Percentiles rank a stretch among this genome's conserved stretches.
phyloP scores from a whole-genome alignment of 2,797 vertebrate genomes.

The Chaenodraco wilsoni region DNA sequence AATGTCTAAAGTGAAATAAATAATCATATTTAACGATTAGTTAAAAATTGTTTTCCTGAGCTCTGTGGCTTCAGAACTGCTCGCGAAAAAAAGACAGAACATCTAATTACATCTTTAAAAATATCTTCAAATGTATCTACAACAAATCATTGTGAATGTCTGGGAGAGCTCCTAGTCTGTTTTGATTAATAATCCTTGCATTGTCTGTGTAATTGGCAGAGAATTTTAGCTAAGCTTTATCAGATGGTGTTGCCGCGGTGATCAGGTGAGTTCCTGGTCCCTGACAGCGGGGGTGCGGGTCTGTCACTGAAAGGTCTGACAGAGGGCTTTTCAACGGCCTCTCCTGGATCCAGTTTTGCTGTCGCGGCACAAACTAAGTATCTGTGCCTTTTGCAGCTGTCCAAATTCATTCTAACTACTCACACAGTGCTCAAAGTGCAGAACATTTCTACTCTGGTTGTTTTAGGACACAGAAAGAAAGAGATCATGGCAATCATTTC shows the following conservation, averaged over 20 bases:
- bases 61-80: neutral
- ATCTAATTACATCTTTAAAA: neutral
- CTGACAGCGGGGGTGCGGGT: slow-evolving; percentile 31
- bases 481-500: slow-evolving; percentile 29
- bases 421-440: slow-evolving; percentile 55
- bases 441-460: slow-evolving; percentile 64
- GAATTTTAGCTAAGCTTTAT: slow-evolving; percentile 58
- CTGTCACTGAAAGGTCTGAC: slow-evolving; percentile 63
- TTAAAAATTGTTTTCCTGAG: neutral
- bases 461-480: slow-evolving; percentile 47
- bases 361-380: slow-evolving; percentile 75
- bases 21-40: neutral
- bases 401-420: slow-evolving; percentile 76
- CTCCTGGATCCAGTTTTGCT: slow-evolving; percentile 63
- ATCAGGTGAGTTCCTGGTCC: slow-evolving; percentile 50
- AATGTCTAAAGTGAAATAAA: neutral
- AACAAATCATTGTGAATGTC: neutral
- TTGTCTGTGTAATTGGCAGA: slow-evolving; percentile 13
- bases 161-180: neutral
- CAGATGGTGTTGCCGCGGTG: slow-evolving; percentile 53
- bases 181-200: slow-evolving; percentile 3
- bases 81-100: neutral
- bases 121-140: neutral
- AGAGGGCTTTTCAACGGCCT: slow-evolving; percentile 57
- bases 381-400: slow-evolving; percentile 77